Conservation (phyloP, 1,140 invertebrate genomes). For the Bursaphelenchus mucronatus region DNA sequence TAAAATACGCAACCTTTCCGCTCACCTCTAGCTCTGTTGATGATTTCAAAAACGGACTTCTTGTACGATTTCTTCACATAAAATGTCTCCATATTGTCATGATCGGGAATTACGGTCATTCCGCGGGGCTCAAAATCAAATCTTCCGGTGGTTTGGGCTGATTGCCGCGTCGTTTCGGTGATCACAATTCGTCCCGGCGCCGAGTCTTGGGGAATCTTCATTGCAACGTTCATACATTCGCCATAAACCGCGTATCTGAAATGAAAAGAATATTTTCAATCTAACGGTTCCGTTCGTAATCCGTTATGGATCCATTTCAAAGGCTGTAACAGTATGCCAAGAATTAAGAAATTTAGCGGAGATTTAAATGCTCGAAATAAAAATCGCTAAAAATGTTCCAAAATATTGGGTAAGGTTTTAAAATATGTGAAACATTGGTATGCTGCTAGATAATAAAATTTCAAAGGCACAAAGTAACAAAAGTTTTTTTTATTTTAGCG, state of each 20-base stretch:
- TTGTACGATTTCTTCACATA: slow-evolving; percentile 39
- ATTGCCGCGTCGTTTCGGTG: slow-evolving; percentile 31
- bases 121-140: slow-evolving; percentile 41
- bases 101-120: slow-evolving; percentile 43
- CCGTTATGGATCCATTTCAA: too few species aligned
- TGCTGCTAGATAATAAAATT: too few species aligned
- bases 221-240: slow-evolving; percentile 68
- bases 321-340: too few species aligned
- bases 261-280: not conserved
- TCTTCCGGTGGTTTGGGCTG: slow-evolving; percentile 39
- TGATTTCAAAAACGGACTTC: slow-evolving; percentile 52
- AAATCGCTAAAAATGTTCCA: too few species aligned
- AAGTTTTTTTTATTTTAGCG: not conserved
- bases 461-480: too few species aligned
- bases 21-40: slow-evolving; percentile 26
- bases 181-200: slow-evolving; percentile 45
- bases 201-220: slow-evolving; percentile 43
- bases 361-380: too few species aligned
- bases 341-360: too few species aligned
- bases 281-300: too few species aligned
- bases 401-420: too few species aligned
- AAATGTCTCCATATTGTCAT: slow-evolving; percentile 46
- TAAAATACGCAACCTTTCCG: too few species aligned
- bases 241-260: slow-evolving; percentile 69
- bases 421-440: too few species aligned